Conservation (phyloP, 2,797 vertebrate species). For the Danio aesculapii region DNA sequence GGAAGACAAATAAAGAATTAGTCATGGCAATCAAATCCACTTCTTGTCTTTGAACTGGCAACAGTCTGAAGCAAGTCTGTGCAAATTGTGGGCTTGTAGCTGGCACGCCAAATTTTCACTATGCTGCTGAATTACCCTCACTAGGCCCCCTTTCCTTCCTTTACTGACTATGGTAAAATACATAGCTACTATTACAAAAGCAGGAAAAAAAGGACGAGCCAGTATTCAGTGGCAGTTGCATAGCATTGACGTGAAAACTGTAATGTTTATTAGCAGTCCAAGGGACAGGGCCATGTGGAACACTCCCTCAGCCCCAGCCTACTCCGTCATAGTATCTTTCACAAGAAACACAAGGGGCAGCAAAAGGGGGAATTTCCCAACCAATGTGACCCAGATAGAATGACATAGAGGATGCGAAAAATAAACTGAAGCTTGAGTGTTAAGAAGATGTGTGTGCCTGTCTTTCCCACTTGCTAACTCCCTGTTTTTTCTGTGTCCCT, state of each 20-base stretch:
- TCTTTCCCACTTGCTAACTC: conserved; percentile 6
- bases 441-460: conserved; percentile 41
- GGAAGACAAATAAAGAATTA: conserved; percentile 61
- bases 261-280: conserved; percentile 49
- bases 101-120: conserved; percentile 69
- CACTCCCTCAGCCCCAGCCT: conserved; percentile 39
- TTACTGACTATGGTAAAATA: conserved; percentile 75
- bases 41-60: conserved; percentile 75
- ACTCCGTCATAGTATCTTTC: conserved; percentile 59
- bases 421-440: conserved; percentile 48
- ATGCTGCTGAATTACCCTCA: conserved; percentile 69
- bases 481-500: background rate
- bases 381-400: conserved; percentile 61
- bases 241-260: conserved; percentile 68
- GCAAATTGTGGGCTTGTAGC: conserved; percentile 74
- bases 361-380: conserved; percentile 61
- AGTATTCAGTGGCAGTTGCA: conserved; percentile 64
- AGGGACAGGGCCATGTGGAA: conserved; percentile 35
- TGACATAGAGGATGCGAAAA: conserved; percentile 53
- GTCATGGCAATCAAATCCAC: conserved; percentile 78
- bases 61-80: conserved; percentile 78
- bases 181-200: conserved; percentile 73
- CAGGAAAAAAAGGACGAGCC: conserved; percentile 50
- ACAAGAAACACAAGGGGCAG: conserved; percentile 53
- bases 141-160: conserved; percentile 66